These are phyloP conservation scores for Phaedon cochleariae DNA, from an alignment of 2,888 invertebrate genomes.

Conservation along the genomic window DNA sequence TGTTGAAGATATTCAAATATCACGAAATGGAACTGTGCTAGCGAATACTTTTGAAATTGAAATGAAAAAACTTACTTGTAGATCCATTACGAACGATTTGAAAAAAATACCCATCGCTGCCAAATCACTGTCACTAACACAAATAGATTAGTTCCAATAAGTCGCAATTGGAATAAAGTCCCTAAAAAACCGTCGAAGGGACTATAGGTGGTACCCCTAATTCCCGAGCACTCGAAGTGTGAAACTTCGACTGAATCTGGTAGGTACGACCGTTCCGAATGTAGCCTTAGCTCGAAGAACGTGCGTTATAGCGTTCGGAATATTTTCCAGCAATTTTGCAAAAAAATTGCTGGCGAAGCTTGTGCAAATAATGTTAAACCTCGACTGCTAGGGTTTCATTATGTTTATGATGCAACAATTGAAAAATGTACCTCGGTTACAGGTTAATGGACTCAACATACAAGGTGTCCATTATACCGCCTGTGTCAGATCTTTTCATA, in stretches of 20 bases:
- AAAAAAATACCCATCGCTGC: no score
- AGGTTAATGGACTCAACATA: neutral
- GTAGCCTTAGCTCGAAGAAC: slow-evolving; percentile 15
- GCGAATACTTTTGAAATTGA: no score
- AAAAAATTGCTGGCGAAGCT: slow-evolving; percentile 25
- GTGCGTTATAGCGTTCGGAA: neutral
- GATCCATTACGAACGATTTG: no score
- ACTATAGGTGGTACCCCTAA: no score
- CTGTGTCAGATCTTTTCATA: no score
- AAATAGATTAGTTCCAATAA: no score
- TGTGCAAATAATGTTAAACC: neutral
- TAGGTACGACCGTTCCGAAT: slow-evolving; percentile 35
- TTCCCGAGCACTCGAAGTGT: slow-evolving; percentile 50
- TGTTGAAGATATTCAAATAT: no score
- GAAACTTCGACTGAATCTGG: slow-evolving; percentile 53
- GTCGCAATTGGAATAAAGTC: no score
- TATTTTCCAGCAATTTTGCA: slow-evolving; percentile 27
- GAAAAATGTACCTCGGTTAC: neutral
- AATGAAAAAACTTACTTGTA: no score
- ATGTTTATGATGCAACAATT: neutral
- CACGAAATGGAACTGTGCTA: no score
- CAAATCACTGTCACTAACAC: no score
- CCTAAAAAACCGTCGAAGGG: no score
- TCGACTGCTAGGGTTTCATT: neutral
- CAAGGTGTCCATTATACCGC: neutral